Evolutionary conservation across 2,888 invertebrate genomes (phyloP).

Genomic region (Ophioninae sp.): DNA sequence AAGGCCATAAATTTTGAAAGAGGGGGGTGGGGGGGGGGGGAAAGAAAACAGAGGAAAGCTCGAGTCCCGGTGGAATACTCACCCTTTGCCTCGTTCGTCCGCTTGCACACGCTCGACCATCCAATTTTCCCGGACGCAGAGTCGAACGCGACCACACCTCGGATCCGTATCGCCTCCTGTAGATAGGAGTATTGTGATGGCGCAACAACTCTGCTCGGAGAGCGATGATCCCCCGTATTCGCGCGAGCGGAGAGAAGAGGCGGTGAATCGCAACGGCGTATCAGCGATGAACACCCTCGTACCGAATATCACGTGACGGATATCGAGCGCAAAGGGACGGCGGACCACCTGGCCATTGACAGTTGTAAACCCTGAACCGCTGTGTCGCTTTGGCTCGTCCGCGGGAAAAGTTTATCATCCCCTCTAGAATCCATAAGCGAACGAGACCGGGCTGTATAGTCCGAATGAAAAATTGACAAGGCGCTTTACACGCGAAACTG

Average conservation of each 20-base stretch:
- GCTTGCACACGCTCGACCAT: not conserved
- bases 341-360: constrained; percentile 14
- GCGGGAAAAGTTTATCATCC: constrained; percentile 27
- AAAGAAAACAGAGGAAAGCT: constrained; percentile 19
- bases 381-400: not conserved
- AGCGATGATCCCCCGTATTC: constrained; percentile 16
- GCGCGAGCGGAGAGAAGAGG: constrained; percentile 21
- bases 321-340: not conserved
- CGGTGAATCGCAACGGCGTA: constrained; percentile 12
- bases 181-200: not conserved
- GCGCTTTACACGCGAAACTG: constrained; percentile 28
- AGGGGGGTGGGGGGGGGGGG: constrained; percentile 8
- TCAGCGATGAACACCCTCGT: constrained; percentile 16
- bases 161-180: constrained; percentile 38
- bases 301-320: not conserved
- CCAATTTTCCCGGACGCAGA: constrained; percentile 14
- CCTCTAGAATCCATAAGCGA: constrained; percentile 21
- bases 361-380: constrained; percentile 17
- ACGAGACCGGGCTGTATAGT: constrained; percentile 32
- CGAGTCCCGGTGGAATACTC: constrained; percentile 35
- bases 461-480: constrained; percentile 56
- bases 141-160: constrained; percentile 16
- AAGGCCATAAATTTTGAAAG: constrained; percentile 42
- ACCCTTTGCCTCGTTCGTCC: not conserved
- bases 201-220: constrained; percentile 33